Base-by-base conservation (phyloP, 2,113 vertebrate genomes). In the Oreocharis arfaki region DNA sequence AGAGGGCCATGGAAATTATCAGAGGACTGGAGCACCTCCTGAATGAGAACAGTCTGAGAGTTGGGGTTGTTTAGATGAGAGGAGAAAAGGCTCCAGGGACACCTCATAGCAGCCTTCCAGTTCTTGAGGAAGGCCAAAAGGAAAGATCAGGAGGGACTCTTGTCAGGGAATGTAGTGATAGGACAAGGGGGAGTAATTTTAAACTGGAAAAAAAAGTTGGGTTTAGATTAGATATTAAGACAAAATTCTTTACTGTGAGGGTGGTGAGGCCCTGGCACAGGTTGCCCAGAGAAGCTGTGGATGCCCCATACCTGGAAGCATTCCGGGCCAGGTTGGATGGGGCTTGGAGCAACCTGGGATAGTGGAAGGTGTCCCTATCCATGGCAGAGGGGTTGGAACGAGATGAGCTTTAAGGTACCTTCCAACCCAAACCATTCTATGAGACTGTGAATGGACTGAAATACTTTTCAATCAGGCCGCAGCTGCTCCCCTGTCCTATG, bases 251-350 rank as follows among this genome's bases (percentile, higher is more conserved):
- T 3, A 2, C 28, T 50, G 6, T 39, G 61, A 57, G 4, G 2
- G 16, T n/a, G 12, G 1, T 44, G 64, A 82, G 32, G 1, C 17
- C 1, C 16, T 39, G n/a, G 42, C 0, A 35, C 11, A 33, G 21
- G 33, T 10, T 87, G 18, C 24, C 20, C 59, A 60, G 42, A 22
- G 67, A 57, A 2, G 6, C 1, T 37, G 11, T 57, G 26, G 30
- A 0, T 52, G 47, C 35, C 9, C 11, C 59, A 5, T 41, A 30
- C 18, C n/a, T 63, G 37, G 37, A 1, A 56, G 15, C 13, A 35
- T 35, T 41, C 15, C 32, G 73, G 71, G 21, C 5, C 78, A 47
- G 26, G 30, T 1, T 74, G 49, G 37, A 68, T 0, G 3, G 33
- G 24, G 15, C 59, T 87, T 16, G n/a, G 65, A 78, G 42, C 9